Base-by-base conservation (phyloP, 2,797 vertebrate species). In the Morus bassanus region DNA sequence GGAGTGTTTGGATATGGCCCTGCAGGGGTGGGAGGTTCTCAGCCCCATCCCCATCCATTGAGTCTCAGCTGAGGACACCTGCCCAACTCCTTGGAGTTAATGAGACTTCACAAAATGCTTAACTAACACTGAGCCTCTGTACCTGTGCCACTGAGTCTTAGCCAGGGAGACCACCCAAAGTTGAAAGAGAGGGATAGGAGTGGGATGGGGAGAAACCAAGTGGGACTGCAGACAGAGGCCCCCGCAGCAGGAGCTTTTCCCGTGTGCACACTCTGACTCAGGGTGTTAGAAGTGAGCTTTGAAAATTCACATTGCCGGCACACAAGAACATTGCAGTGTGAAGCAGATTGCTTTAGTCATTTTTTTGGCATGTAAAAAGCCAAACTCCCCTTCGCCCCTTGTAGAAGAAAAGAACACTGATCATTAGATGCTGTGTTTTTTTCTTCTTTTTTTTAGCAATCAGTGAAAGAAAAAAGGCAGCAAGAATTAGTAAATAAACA, bases 151-250 rank as follows among this genome's bases (percentile, higher is more conserved):
- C 46, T 46, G 39, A 68, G 16, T 14, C 10, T 43, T 12, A 75
- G 30, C 10, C 24, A 46, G 33, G 45, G 16, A 63, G 30, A 72
- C 9, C 7, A 63, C 11, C 12, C 23, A 39, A 54, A 14, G 22
- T 45, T 3, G 1, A 64, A 4, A 79, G 28, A 60, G 19, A 21
- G 9, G 31, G 30, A 10, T 0, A 1, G 18, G 7, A 85, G 31
- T 0, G 0, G 21, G 19, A 46, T 2, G 3, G 61, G 23, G 12
- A 35, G 18, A 31, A 76, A 37, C n/a, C 0, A 0, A 35, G 39
- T 30, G 46, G 35, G 59, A 37, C 60, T 65, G 60, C 45, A 67
- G 39, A 69, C 27, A 46, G 39, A 77, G 10, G 16, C 14, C 17
- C 16, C 7, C 3, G 5, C 30, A 90, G 37, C 11, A 64, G 39